Percentiles rank a stretch among this genome's conserved stretches.
These are phyloP conservation scores for Ginglymostoma cirratum DNA, from an alignment of 2,113 vertebrate species.

Conservation along the genomic window DNA sequence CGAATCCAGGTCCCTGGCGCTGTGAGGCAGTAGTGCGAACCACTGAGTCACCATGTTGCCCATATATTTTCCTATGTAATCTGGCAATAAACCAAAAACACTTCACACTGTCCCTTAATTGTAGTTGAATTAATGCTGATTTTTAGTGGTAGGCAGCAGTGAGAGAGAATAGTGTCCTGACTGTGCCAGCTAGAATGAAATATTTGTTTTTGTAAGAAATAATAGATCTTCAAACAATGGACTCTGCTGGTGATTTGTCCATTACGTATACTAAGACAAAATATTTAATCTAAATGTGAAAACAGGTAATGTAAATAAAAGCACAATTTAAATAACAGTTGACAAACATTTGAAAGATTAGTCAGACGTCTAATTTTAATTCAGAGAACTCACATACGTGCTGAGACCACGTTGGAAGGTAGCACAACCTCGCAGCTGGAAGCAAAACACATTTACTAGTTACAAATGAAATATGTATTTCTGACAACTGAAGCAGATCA, in stretches of 20 bases:
- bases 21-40: too few relatives aligned
- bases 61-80: background rate
- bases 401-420: background rate
- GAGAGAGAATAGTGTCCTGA: background rate
- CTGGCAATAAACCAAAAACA: background rate
- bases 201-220: background rate
- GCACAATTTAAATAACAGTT: background rate
- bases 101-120: background rate
- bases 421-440: background rate
- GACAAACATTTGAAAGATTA: background rate
- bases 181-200: background rate
- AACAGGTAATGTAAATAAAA: background rate
- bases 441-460: slow-evolving; percentile 22
- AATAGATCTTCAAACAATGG: background rate
- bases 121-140: background rate
- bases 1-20: too few relatives aligned
- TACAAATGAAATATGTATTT: slow-evolving; percentile 28
- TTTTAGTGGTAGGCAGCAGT: background rate
- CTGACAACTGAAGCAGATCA: slow-evolving; percentile 14
- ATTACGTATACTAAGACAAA: background rate
- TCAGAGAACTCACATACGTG: background rate
- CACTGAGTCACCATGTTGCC: too few relatives aligned
- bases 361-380: background rate
- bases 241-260: background rate
- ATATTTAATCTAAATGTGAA: background rate